A percentile compares a stretch with the other conserved stretches of the same genome.
Evolutionary conservation across 2,888 invertebrate genomes (phyloP).

Genomic region (Andrena marginata): DNA sequence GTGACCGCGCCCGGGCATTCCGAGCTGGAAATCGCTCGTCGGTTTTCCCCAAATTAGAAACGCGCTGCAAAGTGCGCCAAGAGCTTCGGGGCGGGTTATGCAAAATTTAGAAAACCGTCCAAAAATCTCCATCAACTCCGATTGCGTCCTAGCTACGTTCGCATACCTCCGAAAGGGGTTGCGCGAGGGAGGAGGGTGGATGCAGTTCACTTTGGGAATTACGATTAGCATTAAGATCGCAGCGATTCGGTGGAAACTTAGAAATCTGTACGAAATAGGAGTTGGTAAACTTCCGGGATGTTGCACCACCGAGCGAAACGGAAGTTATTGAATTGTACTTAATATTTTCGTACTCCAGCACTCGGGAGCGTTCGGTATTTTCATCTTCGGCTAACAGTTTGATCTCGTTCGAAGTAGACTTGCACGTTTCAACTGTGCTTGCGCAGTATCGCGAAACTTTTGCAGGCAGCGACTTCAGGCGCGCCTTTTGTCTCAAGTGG

Average conservation of each 20-base stretch:
- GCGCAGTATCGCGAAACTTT: constrained; percentile 7
- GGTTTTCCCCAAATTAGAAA: constrained; percentile 6
- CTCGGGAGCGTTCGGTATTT: constrained; percentile 2
- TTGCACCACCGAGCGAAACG: constrained; percentile 5
- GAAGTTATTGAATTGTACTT: constrained; percentile 25
- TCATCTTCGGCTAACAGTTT: constrained; percentile 16
- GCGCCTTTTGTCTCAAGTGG: background rate
- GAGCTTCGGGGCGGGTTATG: background rate
- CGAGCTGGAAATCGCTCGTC: background rate
- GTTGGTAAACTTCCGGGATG: constrained; percentile 18
- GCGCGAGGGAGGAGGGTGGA: background rate
- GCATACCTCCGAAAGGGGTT: background rate
- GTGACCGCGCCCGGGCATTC: background rate
- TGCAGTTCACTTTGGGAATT: constrained; percentile 17
- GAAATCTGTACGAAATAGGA: constrained; percentile 20
- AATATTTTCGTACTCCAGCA: constrained; percentile 8
- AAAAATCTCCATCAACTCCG: constrained; percentile 23
- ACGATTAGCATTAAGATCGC: constrained; percentile 29
- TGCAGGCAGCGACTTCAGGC: background rate
- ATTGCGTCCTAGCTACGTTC: background rate
- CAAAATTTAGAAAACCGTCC: constrained; percentile 20
- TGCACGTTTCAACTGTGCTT: background rate
- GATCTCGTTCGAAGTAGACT: background rate
- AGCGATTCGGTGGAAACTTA: constrained; percentile 10
- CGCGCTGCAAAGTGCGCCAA: background rate